phyloP scores from a whole-genome alignment of 2,113 vertebrate genomes.

The Cricetomys ansorgei region DNA sequence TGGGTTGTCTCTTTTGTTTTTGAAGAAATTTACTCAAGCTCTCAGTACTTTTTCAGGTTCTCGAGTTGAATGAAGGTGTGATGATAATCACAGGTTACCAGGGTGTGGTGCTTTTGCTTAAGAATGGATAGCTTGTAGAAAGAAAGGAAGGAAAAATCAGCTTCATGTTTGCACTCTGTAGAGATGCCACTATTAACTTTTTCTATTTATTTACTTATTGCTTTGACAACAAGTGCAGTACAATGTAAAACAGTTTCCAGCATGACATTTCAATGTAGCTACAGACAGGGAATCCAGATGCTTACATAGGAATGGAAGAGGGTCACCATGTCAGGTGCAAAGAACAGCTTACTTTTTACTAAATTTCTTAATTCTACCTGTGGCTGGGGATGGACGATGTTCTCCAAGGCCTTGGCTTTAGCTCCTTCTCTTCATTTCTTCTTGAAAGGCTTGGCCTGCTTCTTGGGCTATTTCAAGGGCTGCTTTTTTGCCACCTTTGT shows the following conservation, averaged over 20 bases:
- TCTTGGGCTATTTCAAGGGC: not conserved
- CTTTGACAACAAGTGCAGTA: not conserved
- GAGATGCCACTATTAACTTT: not conserved
- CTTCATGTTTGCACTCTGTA: not conserved
- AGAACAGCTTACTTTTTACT: not conserved
- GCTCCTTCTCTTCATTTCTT: not conserved
- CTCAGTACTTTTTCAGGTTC: conserved; percentile 10
- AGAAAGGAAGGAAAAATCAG: conserved; percentile 65
- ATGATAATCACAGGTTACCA: not conserved
- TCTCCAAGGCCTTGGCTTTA: not conserved
- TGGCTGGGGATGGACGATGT: not conserved
- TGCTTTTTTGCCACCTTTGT: not conserved
- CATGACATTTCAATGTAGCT: not conserved
- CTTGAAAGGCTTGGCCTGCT: not conserved
- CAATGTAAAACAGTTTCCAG: not conserved
- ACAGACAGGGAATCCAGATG: not conserved
- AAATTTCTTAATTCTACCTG: not conserved
- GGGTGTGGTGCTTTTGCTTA: not conserved
- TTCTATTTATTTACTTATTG: not conserved
- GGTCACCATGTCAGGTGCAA: not conserved
- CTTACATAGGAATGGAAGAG: not conserved
- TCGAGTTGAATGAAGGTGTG: conserved; percentile 26
- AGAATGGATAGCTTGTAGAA: not conserved
- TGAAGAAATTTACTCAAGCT: conserved; percentile 25
- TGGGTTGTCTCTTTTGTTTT: not conserved